Percentiles rank a stretch among this genome's conserved stretches.
phyloP scores from a whole-genome alignment of 2,888 invertebrate genomes.

The Saturnia japonica region DNA sequence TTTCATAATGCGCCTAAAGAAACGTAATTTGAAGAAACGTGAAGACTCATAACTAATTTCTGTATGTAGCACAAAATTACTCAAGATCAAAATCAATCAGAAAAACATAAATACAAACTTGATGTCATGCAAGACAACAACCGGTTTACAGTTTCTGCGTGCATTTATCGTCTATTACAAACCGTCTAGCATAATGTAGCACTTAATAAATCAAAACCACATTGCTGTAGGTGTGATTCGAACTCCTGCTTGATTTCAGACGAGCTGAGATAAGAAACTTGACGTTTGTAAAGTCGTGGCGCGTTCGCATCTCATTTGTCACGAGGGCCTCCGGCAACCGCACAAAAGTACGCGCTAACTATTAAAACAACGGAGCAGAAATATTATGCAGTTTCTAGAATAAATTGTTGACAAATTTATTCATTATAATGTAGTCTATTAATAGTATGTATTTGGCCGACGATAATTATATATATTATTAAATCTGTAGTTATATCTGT shows the following conservation, averaged over 20 bases:
- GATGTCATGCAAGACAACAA: background rate
- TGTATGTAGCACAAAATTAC: too few relatives aligned
- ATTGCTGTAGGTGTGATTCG: slow-evolving; percentile 22
- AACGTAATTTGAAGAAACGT: too few relatives aligned
- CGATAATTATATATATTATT: background rate
- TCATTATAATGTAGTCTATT: background rate
- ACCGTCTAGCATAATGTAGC: slow-evolving; percentile 12
- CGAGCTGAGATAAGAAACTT: slow-evolving; percentile 46
- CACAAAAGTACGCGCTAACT: slow-evolving; percentile 20
- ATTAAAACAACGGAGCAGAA: slow-evolving; percentile 1
- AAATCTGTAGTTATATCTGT: too few relatives aligned
- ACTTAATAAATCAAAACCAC: slow-evolving; percentile 24
- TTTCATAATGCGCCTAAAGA: too few relatives aligned
- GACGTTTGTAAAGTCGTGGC: slow-evolving; percentile 47
- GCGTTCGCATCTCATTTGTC: slow-evolving; percentile 58
- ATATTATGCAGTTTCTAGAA: background rate
- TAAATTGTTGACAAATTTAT: background rate
- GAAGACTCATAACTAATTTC: too few relatives aligned
- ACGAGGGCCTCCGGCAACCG: slow-evolving; percentile 42
- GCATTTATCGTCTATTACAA: slow-evolving; percentile 2
- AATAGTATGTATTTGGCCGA: too few relatives aligned
- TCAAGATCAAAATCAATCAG: background rate
- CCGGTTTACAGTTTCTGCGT: background rate
- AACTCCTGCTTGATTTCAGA: slow-evolving; percentile 24
- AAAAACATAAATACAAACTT: background rate